A percentile compares a stretch with the other conserved stretches of the same genome.
phyloP scores from a whole-genome alignment of 37 sponge, comb jelly and placozoan species.

The Theonella swinhoei region DNA sequence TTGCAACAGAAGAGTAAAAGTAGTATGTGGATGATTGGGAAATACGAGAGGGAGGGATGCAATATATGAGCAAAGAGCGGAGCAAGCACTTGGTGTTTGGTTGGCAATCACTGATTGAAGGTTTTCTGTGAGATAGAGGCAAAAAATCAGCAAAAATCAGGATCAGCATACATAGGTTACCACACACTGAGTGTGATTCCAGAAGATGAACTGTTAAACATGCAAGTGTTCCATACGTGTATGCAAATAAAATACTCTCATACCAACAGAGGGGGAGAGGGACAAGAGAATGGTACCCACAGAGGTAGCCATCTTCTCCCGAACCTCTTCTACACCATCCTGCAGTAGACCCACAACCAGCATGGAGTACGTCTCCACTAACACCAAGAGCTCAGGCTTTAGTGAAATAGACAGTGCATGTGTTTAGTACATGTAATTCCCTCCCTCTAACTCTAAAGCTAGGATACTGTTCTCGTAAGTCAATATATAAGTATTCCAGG shows the following conservation, averaged over 20 bases:
- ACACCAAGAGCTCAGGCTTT: not conserved
- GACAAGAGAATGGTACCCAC: conserved; percentile 1
- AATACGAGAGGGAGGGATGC: not conserved
- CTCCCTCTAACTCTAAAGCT: no score
- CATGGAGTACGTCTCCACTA: not conserved
- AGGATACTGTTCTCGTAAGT: no score
- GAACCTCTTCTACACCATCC: conserved; percentile 37
- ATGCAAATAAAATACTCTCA: no score
- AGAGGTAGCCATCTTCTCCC: not conserved
- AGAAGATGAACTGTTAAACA: not conserved
- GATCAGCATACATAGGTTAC: no score
- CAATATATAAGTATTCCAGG: no score
- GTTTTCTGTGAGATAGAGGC: not conserved
- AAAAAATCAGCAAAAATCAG: no score
- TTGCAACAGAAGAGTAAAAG: no score
- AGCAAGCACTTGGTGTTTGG: not conserved
- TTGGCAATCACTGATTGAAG: not conserved
- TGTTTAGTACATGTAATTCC: no score
- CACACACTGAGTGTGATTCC: not conserved
- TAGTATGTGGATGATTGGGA: no score
- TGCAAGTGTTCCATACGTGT: not conserved
- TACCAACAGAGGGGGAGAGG: not conserved
- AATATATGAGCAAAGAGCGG: conserved; percentile 18
- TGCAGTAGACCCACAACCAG: conserved; percentile 44
- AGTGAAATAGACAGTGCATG: no score